Base-by-base conservation (phyloP, 2,888 invertebrate species). In the Calephelis perditalis region DNA sequence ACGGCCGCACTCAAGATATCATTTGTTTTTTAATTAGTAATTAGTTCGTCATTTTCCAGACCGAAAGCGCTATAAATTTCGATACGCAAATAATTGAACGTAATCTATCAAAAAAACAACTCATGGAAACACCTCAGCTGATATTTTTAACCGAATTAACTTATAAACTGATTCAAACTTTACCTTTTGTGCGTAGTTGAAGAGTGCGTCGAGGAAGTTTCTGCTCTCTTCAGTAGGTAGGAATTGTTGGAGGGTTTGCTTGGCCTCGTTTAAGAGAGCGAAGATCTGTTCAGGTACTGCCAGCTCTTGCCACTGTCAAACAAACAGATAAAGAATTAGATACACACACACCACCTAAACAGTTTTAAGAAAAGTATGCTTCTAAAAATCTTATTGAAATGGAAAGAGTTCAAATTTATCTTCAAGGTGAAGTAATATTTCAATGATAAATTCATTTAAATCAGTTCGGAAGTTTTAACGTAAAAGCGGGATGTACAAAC, bases 181-280 rank as follows among this genome's bases (percentile, higher is more conserved):
- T 78, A 94, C 93, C 92, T 93, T 93, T 63, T 92, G 84, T 3
- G 95, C 71, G 77, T 96, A 96, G 8, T 88, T 82, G 64, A 91
- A 89, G 49, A 94, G 73, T 11, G 92, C 85, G 54, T 92, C 89
- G 46, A 94, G 78, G 68, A 96, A 91, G 15, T 92, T 91, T 63
- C 86, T 91, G 5, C 93, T 75, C 73, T 96, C 95, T 0, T 91
- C 87, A 0, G 94, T 93, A 6, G 95, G 94, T 57, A 95, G 74
- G 9, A 93, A 72, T 9, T 91, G 90, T 56, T 92, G 92, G 26
- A 94, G 59, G 4, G 92, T 86, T 2, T 82, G 83, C 65, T 92
- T 88, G 0, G 92, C 67, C 63, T 94, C 93, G 46, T 91, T 84
- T 10, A 94, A 63, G 0, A 93, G 76, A 3, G 81, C 82, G 6